phyloP scores from a whole-genome alignment of 2,888 invertebrate species.

The Drosophila paracracens region DNA sequence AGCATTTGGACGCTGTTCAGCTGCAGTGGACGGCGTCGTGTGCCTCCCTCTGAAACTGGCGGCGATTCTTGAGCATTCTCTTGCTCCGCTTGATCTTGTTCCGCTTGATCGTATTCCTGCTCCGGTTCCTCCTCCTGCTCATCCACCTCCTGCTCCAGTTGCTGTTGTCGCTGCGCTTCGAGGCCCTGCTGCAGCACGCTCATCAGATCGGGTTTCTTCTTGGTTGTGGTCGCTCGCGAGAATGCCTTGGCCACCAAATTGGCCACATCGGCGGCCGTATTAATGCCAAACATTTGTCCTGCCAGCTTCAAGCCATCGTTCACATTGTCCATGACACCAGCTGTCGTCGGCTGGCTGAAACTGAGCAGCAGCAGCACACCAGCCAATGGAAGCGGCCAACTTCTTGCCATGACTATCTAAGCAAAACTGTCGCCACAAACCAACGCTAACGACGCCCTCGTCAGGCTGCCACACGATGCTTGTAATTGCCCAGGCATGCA shows the following conservation, averaged over 20 bases:
- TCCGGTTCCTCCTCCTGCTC: constrained; percentile 27
- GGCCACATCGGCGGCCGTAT: constrained; percentile 87
- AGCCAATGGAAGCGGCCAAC: constrained; percentile 27
- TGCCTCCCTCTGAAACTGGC: constrained; percentile 34
- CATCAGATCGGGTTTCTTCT: constrained; percentile 67
- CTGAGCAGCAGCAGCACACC: constrained; percentile 42
- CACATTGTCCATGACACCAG: constrained; percentile 83
- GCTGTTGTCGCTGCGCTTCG: constrained; percentile 23
- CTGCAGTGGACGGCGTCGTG: constrained; percentile 33
- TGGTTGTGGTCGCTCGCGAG: constrained; percentile 58
- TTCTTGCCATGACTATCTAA: constrained; percentile 56
- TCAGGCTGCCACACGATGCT: constrained; percentile 51
- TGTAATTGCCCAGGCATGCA: constrained; percentile 64
- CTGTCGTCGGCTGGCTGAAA: constrained; percentile 42
- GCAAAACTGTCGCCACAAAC: constrained; percentile 54
- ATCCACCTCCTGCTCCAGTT: constrained; percentile 23
- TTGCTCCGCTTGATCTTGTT: constrained; percentile 44
- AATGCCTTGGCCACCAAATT: constrained; percentile 87
- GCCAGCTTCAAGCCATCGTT: constrained; percentile 83
- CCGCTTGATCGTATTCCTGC: constrained; percentile 31
- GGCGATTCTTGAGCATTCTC: constrained; percentile 68
- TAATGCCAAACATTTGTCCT: constrained; percentile 85
- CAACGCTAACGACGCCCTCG: constrained; percentile 30
- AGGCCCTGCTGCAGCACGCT: constrained; percentile 68
- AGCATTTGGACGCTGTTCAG: constrained; percentile 71